Percentiles rank a stretch among this genome's conserved stretches.
These are phyloP conservation scores for Pomatostomus ruficeps DNA, from an alignment of 2,113 vertebrate genomes.

Conservation along the genomic window DNA sequence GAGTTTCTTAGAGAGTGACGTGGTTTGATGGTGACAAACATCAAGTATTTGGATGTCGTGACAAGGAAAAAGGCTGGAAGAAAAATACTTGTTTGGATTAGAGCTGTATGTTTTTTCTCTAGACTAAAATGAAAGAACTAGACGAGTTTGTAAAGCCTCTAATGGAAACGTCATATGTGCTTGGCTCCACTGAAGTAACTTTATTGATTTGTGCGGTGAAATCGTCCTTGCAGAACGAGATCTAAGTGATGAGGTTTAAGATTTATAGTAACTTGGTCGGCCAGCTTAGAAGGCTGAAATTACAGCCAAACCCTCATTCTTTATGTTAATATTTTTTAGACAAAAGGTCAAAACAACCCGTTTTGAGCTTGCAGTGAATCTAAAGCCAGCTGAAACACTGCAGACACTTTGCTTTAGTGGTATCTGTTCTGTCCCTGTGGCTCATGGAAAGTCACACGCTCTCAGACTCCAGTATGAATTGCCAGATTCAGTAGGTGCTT, in stretches of 20 bases:
- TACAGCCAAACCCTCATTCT: not conserved
- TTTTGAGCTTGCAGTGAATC: not conserved
- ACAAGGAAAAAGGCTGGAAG: not conserved
- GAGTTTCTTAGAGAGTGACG: not conserved
- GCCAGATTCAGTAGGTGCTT: not conserved
- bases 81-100: not conserved
- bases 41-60: not conserved
- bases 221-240: not conserved
- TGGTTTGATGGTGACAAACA: not conserved
- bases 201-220: constrained; percentile 35
- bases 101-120: not conserved
- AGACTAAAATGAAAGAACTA: not conserved
- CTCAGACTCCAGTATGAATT: not conserved
- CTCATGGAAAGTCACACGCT: not conserved
- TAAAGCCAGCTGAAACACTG: not conserved
- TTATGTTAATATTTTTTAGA: constrained; percentile 8
- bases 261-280: not conserved
- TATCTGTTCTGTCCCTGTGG: not conserved
- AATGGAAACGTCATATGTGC: not conserved
- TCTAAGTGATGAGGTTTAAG: constrained; percentile 14
- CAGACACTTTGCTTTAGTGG: not conserved
- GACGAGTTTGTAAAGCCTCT: not conserved
- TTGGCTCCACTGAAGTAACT: constrained; percentile 10
- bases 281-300: not conserved
- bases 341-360: not conserved